Percentiles rank a stretch among this genome's conserved stretches.
These are phyloP conservation scores for Erinaceus europaeus DNA, from an alignment of 2,113 vertebrate species.

Conservation along the genomic window DNA sequence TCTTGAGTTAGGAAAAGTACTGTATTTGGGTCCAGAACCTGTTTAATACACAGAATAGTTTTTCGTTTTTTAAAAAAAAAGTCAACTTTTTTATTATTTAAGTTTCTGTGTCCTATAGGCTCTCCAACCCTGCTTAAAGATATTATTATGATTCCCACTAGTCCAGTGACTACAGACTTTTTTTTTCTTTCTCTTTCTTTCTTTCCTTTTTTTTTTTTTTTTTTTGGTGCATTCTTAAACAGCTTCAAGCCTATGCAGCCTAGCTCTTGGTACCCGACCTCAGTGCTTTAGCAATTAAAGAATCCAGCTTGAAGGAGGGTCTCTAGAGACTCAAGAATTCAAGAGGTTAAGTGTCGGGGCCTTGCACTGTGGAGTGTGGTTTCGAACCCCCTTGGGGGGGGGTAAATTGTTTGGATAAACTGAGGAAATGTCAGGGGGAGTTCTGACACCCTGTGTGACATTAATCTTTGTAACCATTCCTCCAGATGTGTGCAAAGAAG, in stretches of 20 bases:
- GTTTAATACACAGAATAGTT: not conserved
- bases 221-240: slow-evolving; percentile 25
- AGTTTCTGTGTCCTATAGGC: not conserved
- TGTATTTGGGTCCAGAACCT: slow-evolving; percentile 3
- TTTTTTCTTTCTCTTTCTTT: not conserved
- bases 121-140: not conserved
- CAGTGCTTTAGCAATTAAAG: slow-evolving; percentile 70
- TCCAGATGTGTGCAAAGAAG: slow-evolving; percentile 73
- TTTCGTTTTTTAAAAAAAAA: too few species aligned
- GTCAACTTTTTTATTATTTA: not conserved
- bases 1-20: not conserved
- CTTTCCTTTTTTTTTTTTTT: not conserved
- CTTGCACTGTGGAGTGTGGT: slow-evolving; percentile 41
- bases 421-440: slow-evolving; percentile 78
- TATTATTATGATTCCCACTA: not conserved
- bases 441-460: slow-evolving; percentile 74
- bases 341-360: slow-evolving; percentile 62
- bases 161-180: not conserved
- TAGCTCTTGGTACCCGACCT: slow-evolving; percentile 31
- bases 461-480: slow-evolving; percentile 77
- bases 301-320: slow-evolving; percentile 46
- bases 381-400: slow-evolving; percentile 70
- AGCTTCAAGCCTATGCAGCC: not conserved
- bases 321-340: slow-evolving; percentile 62
- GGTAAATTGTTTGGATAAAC: slow-evolving; percentile 81